phyloP scores from a whole-genome alignment of 2,113 vertebrate species.

The Dipodomys ordii region DNA sequence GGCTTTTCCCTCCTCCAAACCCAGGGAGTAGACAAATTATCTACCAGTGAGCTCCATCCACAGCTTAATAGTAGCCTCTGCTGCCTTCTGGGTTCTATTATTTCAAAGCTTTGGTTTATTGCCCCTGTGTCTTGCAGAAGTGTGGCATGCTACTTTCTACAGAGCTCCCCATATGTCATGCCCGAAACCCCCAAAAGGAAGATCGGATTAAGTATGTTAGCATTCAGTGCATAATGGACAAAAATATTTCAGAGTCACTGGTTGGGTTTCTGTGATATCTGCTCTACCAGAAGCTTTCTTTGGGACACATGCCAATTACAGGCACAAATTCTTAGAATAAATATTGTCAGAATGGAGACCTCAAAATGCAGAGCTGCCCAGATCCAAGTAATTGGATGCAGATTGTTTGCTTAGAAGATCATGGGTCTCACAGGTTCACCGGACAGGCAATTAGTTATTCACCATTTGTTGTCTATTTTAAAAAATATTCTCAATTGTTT shows the following conservation, averaged over 20 bases:
- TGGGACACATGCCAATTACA: not conserved
- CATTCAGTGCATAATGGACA: not conserved
- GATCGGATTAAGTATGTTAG: not conserved
- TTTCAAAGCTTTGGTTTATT: not conserved
- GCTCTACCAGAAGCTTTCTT: not conserved
- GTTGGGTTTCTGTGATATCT: not conserved
- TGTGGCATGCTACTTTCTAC: not conserved
- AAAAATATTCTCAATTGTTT: conserved; percentile 41
- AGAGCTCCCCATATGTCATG: not conserved
- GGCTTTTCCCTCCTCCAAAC: too few species aligned
- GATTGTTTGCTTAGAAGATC: conserved; percentile 33
- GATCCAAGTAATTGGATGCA: not conserved
- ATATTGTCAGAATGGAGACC: not conserved
- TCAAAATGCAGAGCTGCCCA: not conserved
- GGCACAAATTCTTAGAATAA: conserved; percentile 26
- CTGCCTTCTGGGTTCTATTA: not conserved
- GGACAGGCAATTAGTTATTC: conserved; percentile 11
- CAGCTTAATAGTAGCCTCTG: not conserved
- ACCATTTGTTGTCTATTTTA: conserved; percentile 32
- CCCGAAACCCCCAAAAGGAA: not conserved
- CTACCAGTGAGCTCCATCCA: too few species aligned
- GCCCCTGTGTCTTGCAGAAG: not conserved
- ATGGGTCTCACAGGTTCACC: not conserved
- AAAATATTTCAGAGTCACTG: not conserved
- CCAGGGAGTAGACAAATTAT: too few species aligned